Evolutionary conservation across 2,797 vertebrate species (phyloP).

Genomic region (Heterohyrax brucei): DNA sequence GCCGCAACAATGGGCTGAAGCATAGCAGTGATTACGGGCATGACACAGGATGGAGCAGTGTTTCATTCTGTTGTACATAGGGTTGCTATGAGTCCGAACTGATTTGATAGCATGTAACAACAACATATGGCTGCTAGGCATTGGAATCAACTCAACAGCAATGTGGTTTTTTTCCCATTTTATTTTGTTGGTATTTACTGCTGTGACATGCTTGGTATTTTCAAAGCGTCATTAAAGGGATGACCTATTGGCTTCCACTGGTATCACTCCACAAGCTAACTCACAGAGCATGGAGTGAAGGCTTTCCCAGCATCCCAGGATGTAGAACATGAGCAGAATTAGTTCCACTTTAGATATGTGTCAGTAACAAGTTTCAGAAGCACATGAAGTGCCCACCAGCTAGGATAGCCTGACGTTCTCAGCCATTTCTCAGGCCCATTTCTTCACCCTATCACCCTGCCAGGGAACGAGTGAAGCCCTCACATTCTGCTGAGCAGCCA

Average conservation of each 20-base stretch:
- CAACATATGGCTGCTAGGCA: too few species aligned
- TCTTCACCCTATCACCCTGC: accelerated
- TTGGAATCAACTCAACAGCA: too few species aligned
- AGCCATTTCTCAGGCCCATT: not conserved
- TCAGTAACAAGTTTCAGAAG: not conserved
- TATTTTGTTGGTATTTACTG: not conserved
- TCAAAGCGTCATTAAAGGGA: not conserved
- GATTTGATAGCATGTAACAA: too few species aligned
- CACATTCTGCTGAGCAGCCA: not conserved
- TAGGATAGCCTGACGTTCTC: not conserved
- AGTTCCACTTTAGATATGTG: not conserved
- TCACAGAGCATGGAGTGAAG: not conserved
- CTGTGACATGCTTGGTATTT: not conserved
- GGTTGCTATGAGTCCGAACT: too few species aligned
- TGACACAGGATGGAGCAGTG: too few species aligned
- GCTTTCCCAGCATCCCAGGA: not conserved
- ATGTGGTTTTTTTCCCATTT: too few species aligned
- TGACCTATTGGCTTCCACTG: not conserved
- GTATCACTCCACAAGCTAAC: not conserved
- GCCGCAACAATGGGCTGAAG: too few species aligned
- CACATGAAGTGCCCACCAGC: not conserved
- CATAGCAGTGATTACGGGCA: too few species aligned
- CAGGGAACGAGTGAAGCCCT: not conserved
- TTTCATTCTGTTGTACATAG: too few species aligned
- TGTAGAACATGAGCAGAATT: not conserved